phyloP scores from a whole-genome alignment of 2,797 vertebrate species.

The Sebastes hopkinsi region DNA sequence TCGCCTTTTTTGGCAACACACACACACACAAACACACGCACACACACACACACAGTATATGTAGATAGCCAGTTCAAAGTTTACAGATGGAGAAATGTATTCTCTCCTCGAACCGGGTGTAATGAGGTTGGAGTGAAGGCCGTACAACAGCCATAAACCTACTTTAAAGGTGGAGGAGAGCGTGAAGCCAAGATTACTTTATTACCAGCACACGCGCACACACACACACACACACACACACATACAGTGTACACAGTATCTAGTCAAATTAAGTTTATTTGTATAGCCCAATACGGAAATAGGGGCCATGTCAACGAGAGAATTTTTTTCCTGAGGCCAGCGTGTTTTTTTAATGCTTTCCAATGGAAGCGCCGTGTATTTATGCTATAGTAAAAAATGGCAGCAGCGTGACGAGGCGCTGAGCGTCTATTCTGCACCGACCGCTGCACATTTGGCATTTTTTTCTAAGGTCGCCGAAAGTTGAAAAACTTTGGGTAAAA shows the following conservation, averaged over 20 bases:
- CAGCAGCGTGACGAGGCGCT: too few species aligned
- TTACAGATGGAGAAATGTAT: conserved; percentile 54
- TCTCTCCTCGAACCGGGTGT: conserved; percentile 1
- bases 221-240: background rate
- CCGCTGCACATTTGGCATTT: too few species aligned
- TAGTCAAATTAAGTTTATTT: background rate
- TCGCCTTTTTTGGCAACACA: conserved; percentile 45
- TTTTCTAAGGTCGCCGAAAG: too few species aligned
- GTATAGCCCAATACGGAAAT: background rate
- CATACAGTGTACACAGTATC: background rate
- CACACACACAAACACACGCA: conserved; percentile 24
- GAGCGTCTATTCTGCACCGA: too few species aligned
- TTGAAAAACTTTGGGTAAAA: too few species aligned
- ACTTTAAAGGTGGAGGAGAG: conserved; percentile 28
- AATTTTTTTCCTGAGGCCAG: too few species aligned
- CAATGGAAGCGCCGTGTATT: too few species aligned
- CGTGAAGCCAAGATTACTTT: conserved; percentile 30
- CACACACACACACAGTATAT: conserved; percentile 9
- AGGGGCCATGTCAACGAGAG: too few species aligned
- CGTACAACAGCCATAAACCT: conserved; percentile 52
- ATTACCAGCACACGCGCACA: conserved; percentile 4
- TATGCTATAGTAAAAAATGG: too few species aligned
- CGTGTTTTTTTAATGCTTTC: too few species aligned
- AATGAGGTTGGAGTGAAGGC: conserved; percentile 47
- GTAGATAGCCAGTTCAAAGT: conserved; percentile 73